These are phyloP conservation scores for Argyresthia albistria DNA, from an alignment of 2,888 invertebrate genomes.

Conservation along the genomic window DNA sequence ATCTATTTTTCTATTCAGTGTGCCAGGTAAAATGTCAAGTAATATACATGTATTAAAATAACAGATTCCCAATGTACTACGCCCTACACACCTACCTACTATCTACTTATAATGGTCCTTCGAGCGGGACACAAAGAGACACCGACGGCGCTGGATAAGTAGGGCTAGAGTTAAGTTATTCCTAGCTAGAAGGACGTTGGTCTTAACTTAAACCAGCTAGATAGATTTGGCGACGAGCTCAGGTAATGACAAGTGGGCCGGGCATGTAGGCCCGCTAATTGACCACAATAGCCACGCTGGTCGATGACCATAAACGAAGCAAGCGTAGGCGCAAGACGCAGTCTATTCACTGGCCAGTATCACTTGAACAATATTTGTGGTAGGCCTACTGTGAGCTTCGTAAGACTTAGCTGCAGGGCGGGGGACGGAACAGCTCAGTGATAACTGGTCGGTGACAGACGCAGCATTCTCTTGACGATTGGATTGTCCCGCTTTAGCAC, in stretches of 20 bases:
- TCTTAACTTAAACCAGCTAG: no score
- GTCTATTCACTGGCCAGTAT: constrained; percentile 26
- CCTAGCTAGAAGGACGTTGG: constrained; percentile 7
- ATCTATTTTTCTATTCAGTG: no score
- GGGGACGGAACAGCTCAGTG: constrained; percentile 21
- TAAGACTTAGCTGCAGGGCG: constrained; percentile 11
- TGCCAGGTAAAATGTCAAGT: no score
- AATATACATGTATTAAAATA: no score
- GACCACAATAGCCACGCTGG: constrained; percentile 54
- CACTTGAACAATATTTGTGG: background rate
- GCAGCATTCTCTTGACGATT: constrained; percentile 32
- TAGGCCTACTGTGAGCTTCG: no score
- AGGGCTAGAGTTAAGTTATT: no score
- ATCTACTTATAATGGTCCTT: no score
- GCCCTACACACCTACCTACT: no score
- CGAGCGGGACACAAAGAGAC: no score
- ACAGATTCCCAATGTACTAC: no score
- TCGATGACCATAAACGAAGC: constrained; percentile 53
- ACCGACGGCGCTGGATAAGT: no score
- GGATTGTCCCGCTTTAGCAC: constrained; percentile 42
- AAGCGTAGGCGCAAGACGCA: constrained; percentile 58
- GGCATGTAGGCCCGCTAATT: constrained; percentile 67
- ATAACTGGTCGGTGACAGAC: constrained; percentile 19
- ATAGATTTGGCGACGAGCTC: constrained; percentile 14
- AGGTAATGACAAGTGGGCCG: constrained; percentile 51